Evolutionary conservation across 2,888 invertebrate species (phyloP), one percentile per base, ranked within the genome.

Genomic region (Pachymerium ferrugineum): DNA sequence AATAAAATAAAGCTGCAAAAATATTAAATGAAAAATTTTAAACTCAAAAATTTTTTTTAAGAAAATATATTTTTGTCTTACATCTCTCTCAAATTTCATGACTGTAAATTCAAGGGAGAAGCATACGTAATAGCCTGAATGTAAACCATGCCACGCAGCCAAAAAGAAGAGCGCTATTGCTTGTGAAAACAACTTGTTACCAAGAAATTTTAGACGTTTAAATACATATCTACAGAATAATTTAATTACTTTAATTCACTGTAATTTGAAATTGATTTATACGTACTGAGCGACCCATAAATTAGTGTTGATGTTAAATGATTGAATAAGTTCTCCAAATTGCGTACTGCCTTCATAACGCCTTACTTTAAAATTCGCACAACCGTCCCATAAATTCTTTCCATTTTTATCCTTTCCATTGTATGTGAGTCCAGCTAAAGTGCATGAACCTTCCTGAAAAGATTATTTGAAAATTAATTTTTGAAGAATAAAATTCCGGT

Each of bases 251-350:
- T 19, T 28, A 38, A 33, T 35, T n/a, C n/a, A 28, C 28, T 4
- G 0, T 19, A 28, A 67, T 0, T 5, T 28, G 3, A 16, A 67
- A 73, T 25, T 77, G 81, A 85, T 82, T 79, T n/a, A n/a, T 25
- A 62, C 62, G 25, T n/a, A 87, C 84, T 94, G 92, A 0, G 91
- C 91, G 74, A 95, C 92, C 91, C 97, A 98, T 73, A 89, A 87
- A 83, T 98, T 98, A 0, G 98, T 98, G 83, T 97, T 97, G 75
- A 91, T 91, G 83, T 98, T 98, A 83, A 98, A 98, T 47, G 95
- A 92, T 75, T 88, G 87, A 67, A 98, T 93, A 81, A 94, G 91
- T 79, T 94, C 90, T 75, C 90, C 89, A 85, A 94, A 93, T 77
- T 90, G 90, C 12, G 89, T 89, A 2, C 93, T 90, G 38, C 88